Evolutionary conservation across 2,113 vertebrate genomes (phyloP), one percentile per base, ranked within the genome.

Genomic region (Callipepla californica): DNA sequence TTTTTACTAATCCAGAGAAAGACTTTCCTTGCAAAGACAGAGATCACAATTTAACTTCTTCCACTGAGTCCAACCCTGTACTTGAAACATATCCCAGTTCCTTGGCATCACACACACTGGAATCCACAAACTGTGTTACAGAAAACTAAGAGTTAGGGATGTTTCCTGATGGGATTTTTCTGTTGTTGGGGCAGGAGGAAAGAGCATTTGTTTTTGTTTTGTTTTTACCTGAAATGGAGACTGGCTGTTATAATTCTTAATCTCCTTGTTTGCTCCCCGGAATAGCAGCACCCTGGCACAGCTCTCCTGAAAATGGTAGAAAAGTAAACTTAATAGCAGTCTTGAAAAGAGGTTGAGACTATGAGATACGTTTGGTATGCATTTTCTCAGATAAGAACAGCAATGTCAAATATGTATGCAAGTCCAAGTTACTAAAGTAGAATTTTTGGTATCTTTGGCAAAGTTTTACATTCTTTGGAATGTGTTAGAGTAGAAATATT

Each of bases 201-300:
- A 6, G 8, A 1, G 3, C 22, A 11, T 53, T 89, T 38, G 2
- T 36, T 34, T 15, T 22, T 22, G 20, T 26, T 51, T 34, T 7
- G 51, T 23, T 23, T 44, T 77, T 98, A 99, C 99, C 99, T 99
- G 99, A 91, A 99, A 99, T 1, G 99, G 98, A 57, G 98, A 98
- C 95, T 99, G 99, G 97, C 98, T 99, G 97, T 99, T 99, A 97
- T 98, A 99, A 94, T 99, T 99, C 96, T 99, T 99, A 32, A 99
- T 95, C 65, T 99, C 99, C 70, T 99, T 99, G 83, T 98, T 97
- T 21, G 98, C 98, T 72, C 99, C 99, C 3, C 99, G 98, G 22
- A 99, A 98, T 2, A 99, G 98, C 95, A 99, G 97, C 86, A 99
- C 99, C 40, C 98, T 96, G 1, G 98, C 98, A 97, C 99, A 99